phyloP scores from a whole-genome alignment of 2,113 vertebrate species.

The Caranx melampygus region DNA sequence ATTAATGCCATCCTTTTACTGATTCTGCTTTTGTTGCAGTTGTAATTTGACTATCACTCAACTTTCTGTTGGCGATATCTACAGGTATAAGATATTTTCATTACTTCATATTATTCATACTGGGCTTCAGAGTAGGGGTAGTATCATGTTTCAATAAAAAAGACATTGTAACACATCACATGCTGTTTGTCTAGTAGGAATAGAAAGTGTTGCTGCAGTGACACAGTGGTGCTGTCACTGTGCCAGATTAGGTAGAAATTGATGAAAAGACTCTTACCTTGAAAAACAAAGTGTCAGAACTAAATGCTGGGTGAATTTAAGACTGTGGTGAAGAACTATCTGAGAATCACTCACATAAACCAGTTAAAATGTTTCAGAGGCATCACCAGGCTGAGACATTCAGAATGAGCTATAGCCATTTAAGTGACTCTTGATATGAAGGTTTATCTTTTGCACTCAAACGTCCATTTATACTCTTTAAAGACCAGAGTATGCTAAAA shows the following conservation, averaged over 20 bases:
- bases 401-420: constrained; percentile 1
- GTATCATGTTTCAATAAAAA: neutral
- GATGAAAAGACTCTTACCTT: constrained; percentile 48
- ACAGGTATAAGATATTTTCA: neutral
- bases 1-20: neutral
- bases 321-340: neutral
- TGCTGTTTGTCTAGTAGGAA: neutral
- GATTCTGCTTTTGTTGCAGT: too few species aligned
- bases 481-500: neutral
- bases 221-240: neutral
- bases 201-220: neutral
- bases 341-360: constrained; percentile 24
- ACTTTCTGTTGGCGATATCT: too few species aligned
- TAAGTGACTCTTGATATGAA: neutral
- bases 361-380: constrained; percentile 9
- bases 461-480: neutral
- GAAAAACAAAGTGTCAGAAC: constrained; percentile 24
- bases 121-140: neutral
- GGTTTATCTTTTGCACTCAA: neutral
- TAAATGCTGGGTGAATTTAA: constrained; percentile 9
- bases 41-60: too few species aligned
- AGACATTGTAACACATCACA: neutral
- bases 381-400: neutral
- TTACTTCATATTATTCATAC: too few species aligned
- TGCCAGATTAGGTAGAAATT: constrained; percentile 13